Evolutionary conservation across 2,797 vertebrate genomes (phyloP), one percentile per base, ranked within the genome.

Genomic region (Micropoecilia bifurca): DNA sequence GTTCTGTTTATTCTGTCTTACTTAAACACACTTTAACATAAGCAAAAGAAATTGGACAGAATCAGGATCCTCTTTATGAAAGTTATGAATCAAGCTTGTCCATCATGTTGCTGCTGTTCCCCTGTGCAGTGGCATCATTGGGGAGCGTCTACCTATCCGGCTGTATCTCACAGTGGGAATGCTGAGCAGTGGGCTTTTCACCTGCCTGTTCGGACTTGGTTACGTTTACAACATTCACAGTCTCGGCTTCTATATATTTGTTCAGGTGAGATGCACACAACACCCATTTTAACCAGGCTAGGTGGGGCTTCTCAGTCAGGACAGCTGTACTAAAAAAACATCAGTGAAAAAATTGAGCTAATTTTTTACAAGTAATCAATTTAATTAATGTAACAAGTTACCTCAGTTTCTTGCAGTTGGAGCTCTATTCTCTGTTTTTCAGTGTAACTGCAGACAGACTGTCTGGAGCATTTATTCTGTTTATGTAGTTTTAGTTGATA

Each of bases 61-160:
- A 36, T 14, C 10, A 30, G 55, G 28, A 63, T 36, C 59, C 16
- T 63, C 30, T 66, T 39, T 20, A 63, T 20, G 14, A 66, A 39
- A 39, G 61, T 39, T 39, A 20, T 36, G 33, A 66, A 36, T 66
- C 33, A 39, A 39, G 33, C 61, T 66, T 39, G 39, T 18, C 22
- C 30, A 25, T 12, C 20, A 41, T 41, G 9, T 68, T 5, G 18
- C 22, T 33, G 47, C 39, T 33, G 6, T 73, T 28, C 43, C 3
- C 71, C 55, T 39, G 1, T 78, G 9, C 90, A 99, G 98, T 0
- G 98, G 98, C 30, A 97, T 99, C 76, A 98, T 99, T 0, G 98
- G 98, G 1, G 98, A 99, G 90, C 97, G 98, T 1, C 94, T 99
- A 53, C 97, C 98, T 3, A 96, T 99, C n/a, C 96, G 98, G 0